These are phyloP conservation scores for Scatophagus argus DNA, from an alignment of 2,113 vertebrate species.

Conservation along the genomic window DNA sequence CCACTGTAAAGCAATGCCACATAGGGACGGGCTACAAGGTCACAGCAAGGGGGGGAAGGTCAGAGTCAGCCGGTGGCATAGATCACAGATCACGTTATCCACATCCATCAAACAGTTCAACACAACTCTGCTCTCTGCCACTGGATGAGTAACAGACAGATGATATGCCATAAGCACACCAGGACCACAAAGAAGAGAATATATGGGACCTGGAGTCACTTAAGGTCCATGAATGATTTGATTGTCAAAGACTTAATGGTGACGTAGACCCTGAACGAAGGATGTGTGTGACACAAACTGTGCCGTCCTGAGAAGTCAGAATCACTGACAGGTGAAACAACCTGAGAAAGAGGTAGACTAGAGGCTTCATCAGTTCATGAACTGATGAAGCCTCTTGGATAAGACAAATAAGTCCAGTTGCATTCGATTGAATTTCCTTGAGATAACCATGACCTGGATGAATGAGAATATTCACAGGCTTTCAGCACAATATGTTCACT, in stretches of 20 bases:
- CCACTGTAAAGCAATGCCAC: conserved; percentile 74
- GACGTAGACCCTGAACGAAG: neutral
- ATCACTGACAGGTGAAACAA: neutral
- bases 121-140: conserved; percentile 20
- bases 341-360: neutral
- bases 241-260: neutral
- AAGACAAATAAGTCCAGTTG: too few relatives aligned
- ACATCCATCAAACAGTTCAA: conserved; percentile 36
- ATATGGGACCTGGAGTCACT: too few relatives aligned
- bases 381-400: too few relatives aligned
- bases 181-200: too few relatives aligned
- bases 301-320: neutral
- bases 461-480: too few relatives aligned
- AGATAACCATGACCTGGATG: too few relatives aligned
- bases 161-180: conserved; percentile 13
- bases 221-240: neutral
- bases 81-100: conserved; percentile 59
- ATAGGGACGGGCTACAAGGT: conserved; percentile 67
- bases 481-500: neutral
- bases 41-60: conserved; percentile 36
- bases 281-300: neutral
- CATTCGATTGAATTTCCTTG: too few relatives aligned
- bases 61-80: conserved; percentile 19
- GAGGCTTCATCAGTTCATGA: too few relatives aligned
- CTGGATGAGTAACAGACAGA: neutral